Conservation (phyloP, 2,888 invertebrate species). For the Xestia rhomboidea region DNA sequence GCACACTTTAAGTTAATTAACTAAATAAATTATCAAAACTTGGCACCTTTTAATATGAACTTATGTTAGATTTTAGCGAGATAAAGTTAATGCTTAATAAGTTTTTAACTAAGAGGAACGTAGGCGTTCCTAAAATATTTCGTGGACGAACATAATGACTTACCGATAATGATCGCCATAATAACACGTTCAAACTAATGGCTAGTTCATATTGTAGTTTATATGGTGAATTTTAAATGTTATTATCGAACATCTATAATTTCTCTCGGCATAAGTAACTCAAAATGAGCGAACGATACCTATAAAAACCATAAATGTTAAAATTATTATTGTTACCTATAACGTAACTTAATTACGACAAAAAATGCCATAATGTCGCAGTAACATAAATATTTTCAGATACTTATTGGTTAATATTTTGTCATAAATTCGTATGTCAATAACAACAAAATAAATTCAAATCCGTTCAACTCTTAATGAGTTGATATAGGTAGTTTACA, state of each 20-base stretch:
- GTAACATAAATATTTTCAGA: conserved; percentile 28
- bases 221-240: conserved; percentile 67
- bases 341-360: conserved; percentile 46
- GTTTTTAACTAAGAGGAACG: conserved; percentile 68
- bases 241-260: conserved; percentile 53
- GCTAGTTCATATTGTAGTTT: conserved; percentile 72
- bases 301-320: conserved; percentile 27
- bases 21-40: conserved; percentile 56
- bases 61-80: conserved; percentile 63
- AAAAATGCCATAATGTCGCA: conserved; percentile 41
- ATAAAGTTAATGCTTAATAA: conserved; percentile 71
- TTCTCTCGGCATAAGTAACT: conserved; percentile 48
- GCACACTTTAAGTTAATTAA: conserved; percentile 22
- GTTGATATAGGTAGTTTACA: conserved; percentile 15
- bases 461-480: not conserved
- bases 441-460: conserved; percentile 41
- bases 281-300: conserved; percentile 13
- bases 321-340: conserved; percentile 36
- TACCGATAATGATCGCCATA: conserved; percentile 84
- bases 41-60: conserved; percentile 57
- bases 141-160: conserved; percentile 83
- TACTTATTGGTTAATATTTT: conserved; percentile 27
- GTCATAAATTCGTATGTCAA: conserved; percentile 36
- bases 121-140: conserved; percentile 84
- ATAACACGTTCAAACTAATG: conserved; percentile 77